Evolutionary conservation across 2,113 vertebrate species (phyloP).

Genomic region (Propithecus coquereli): DNA sequence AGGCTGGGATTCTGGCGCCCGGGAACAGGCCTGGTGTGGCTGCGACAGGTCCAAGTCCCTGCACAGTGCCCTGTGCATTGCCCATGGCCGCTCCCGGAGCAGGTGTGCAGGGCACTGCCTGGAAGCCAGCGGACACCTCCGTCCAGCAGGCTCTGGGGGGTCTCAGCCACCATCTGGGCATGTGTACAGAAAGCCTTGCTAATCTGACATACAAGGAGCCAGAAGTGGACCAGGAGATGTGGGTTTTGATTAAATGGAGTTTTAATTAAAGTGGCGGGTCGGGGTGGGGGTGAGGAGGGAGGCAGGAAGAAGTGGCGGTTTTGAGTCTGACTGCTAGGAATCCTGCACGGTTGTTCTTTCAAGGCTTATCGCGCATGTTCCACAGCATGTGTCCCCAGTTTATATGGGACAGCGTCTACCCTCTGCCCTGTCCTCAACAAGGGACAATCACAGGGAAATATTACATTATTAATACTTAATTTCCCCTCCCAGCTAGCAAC

Average conservation of each 20-base stretch:
- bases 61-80: accelerated
- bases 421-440: slow-evolving; percentile 66
- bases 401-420: neutral
- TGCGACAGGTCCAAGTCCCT: neutral
- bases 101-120: neutral
- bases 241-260: slow-evolving; percentile 13
- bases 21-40: neutral
- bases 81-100: neutral
- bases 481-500: slow-evolving; percentile 79
- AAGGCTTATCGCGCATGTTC: accelerated
- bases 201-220: neutral
- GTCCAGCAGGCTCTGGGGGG: neutral
- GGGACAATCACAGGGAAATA: slow-evolving; percentile 74
- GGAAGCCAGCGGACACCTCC: neutral
- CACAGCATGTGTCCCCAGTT: neutral
- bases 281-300: neutral
- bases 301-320: neutral
- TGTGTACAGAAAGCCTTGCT: neutral
- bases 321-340: neutral
- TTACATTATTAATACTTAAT: slow-evolving; percentile 80
- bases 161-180: neutral
- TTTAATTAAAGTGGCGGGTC: slow-evolving; percentile 8
- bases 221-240: neutral
- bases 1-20: neutral
- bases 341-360: neutral